Percentiles rank a stretch among this genome's conserved stretches.
These are phyloP conservation scores for Gymnocypris eckloni DNA, from an alignment of 2,797 vertebrate genomes.

Conservation along the genomic window DNA sequence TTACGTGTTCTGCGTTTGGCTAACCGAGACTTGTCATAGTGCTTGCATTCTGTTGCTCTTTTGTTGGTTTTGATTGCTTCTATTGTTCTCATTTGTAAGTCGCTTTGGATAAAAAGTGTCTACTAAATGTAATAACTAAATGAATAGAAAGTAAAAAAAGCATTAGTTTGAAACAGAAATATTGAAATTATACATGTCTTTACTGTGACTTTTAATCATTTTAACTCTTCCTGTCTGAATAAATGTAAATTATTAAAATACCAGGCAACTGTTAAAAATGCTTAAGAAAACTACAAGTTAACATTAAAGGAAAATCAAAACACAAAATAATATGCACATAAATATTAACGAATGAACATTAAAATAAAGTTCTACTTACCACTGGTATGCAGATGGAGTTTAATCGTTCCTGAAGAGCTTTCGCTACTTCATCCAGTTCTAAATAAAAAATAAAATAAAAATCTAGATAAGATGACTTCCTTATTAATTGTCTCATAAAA, in stretches of 20 bases:
- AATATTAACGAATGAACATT: not conserved
- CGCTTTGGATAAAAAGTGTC: too few species aligned
- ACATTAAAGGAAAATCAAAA: not conserved
- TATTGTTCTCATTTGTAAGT: too few species aligned
- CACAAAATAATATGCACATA: not conserved
- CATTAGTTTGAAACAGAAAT: not conserved
- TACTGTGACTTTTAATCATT: not conserved
- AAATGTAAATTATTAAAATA: not conserved
- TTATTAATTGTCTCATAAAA: not conserved
- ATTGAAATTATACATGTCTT: not conserved
- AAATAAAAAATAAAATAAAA: slow-evolving; percentile 61
- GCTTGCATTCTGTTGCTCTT: too few species aligned
- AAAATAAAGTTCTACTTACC: slow-evolving; percentile 80
- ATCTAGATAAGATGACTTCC: not conserved
- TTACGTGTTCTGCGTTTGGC: too few species aligned
- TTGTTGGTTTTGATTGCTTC: too few species aligned
- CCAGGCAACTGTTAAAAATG: not conserved
- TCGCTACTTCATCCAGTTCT: slow-evolving; percentile 92
- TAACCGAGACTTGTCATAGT: too few species aligned
- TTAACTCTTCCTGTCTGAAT: not conserved
- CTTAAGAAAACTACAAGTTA: not conserved
- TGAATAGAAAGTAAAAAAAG: too few species aligned
- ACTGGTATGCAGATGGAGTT: slow-evolving; percentile 87
- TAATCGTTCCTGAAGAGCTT: slow-evolving; percentile 85
- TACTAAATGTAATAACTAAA: too few species aligned